Evolutionary conservation across 2,888 invertebrate genomes (phyloP).

Genomic region (Agriopis marginaria): DNA sequence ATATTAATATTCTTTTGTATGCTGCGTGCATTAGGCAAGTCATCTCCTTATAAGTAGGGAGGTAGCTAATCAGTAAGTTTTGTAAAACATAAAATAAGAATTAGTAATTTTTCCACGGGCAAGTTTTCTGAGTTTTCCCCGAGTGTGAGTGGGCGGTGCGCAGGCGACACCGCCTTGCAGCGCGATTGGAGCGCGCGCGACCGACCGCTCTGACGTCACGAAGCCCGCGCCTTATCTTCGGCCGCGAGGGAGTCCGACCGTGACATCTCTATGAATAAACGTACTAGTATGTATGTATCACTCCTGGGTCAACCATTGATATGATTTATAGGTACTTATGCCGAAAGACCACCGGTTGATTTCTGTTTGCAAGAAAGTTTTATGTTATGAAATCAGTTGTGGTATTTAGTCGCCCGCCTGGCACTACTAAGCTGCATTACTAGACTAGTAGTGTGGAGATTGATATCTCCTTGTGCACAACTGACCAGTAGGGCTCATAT

Average conservation of each 20-base stretch:
- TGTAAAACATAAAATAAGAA: background rate
- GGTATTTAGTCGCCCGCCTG: too few species aligned
- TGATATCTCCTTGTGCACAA: too few species aligned
- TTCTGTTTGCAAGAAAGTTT: background rate
- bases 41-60: background rate
- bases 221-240: slow-evolving; percentile 67
- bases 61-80: background rate
- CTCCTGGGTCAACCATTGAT: slow-evolving; percentile 5
- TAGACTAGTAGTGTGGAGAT: too few species aligned
- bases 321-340: background rate
- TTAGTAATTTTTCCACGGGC: background rate
- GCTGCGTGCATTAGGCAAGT: too few species aligned
- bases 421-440: too few species aligned
- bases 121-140: slow-evolving; percentile 54
- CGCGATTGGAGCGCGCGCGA: slow-evolving; percentile 70
- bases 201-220: slow-evolving; percentile 82
- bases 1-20: too few species aligned
- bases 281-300: slow-evolving; percentile 33
- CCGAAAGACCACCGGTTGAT: background rate
- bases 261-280: slow-evolving; percentile 49
- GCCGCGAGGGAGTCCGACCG: slow-evolving; percentile 58
- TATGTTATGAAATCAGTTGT: background rate
- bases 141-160: slow-evolving; percentile 74
- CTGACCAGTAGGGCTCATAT: too few species aligned
- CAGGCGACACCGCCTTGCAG: slow-evolving; percentile 65